Base-by-base conservation (phyloP, 2,888 invertebrate genomes). In the Panopea generosa region DNA sequence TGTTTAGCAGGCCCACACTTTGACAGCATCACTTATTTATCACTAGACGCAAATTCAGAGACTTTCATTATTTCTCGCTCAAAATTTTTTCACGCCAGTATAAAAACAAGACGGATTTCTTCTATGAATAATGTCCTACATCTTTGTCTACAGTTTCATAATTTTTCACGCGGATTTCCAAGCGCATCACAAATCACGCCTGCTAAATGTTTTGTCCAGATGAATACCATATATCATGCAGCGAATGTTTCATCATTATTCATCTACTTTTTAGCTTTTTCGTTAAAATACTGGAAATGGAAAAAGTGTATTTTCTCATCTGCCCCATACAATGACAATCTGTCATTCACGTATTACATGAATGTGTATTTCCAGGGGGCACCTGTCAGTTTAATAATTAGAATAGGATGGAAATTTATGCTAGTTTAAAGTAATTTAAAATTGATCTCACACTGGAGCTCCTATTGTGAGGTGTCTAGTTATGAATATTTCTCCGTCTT, bases 21-120 rank as follows among this genome's bases (percentile, higher is more conserved):
- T 70, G 75, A 73, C 70, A 73, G 69, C 66, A 45, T 53, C 50
- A 57, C 76, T 76, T 71, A 71, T 80, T 76, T 80, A 80, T 80
- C 80, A 70, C 70, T 11, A 4, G 33, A 4, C 6, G 33, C 4
- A 33, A 33, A 56, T 67, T 67, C 57, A 55, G 45, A 59, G 62
- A 61, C 70, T 76, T 77, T 77, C 80, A 80, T 77, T 77, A 80
- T 76, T 80, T 77, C 59, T 70, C 77, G 68, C 73, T 80, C 76
- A 80, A 80, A 70, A 73, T 77, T 73, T 72, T 80, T 77, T 67
- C 70, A 67, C 47, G 57, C 56, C 49, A 50, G 29, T 49, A 50
- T 56, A 65, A 72, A 80, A 80, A 70, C 69, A 74, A 70, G 59
- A 45, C 45, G 49, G 59, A 59, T 60, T 56, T 69, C 59, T 74